Evolutionary conservation across 2,797 vertebrate genomes (phyloP).

Genomic region (Aratinga solstitialis): DNA sequence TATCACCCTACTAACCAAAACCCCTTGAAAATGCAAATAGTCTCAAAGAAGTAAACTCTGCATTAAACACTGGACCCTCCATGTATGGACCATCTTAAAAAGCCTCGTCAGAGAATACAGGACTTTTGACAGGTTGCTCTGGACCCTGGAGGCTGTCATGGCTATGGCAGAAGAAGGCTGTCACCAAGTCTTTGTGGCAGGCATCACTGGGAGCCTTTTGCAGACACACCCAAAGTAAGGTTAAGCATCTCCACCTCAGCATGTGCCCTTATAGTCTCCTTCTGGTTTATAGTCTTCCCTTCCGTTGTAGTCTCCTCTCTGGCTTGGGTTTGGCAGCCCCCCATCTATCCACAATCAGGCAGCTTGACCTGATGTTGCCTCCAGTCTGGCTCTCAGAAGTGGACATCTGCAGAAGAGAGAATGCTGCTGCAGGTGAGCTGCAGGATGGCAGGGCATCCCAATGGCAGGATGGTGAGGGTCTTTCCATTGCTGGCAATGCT

Average conservation of each 20-base stretch:
- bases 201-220: not conserved
- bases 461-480: not conserved
- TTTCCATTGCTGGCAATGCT: accelerated
- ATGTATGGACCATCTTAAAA: not conserved
- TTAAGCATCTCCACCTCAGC: not conserved
- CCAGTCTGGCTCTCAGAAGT: not conserved
- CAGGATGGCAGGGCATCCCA: not conserved
- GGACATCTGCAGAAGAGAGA: not conserved
- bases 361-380: not conserved
- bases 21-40: not conserved
- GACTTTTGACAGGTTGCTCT: not conserved
- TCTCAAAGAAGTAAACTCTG: not conserved
- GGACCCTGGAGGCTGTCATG: not conserved
- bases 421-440: not conserved
- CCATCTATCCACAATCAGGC: accelerated
- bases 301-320: not conserved
- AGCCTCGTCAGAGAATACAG: not conserved
- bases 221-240: not conserved
- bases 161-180: not conserved
- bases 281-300: not conserved
- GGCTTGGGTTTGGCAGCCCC: not conserved
- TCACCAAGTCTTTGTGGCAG: not conserved
- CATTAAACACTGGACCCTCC: not conserved
- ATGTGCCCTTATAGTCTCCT: not conserved
- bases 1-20: not conserved